These are phyloP conservation scores for Anarsia innoxiella DNA, from an alignment of 2,888 invertebrate species.

Conservation along the genomic window DNA sequence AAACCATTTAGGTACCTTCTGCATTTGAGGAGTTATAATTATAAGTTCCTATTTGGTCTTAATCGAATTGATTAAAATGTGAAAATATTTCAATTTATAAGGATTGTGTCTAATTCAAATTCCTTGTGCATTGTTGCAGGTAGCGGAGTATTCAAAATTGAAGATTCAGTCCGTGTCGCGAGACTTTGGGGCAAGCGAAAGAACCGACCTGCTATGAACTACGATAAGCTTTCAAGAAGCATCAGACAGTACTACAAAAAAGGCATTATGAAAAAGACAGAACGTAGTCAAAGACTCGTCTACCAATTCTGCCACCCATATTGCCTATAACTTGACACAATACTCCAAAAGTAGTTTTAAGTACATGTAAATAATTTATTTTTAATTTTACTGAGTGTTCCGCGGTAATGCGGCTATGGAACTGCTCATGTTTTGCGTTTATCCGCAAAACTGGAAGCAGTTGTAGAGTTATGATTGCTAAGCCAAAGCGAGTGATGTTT, in stretches of 20 bases:
- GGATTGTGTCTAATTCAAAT: slow-evolving; percentile 8
- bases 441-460: slow-evolving; percentile 51
- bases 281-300: slow-evolving; percentile 96
- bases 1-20: no score
- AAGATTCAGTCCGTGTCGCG: slow-evolving; percentile 98
- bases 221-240: slow-evolving; percentile 98
- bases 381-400: slow-evolving; percentile 41
- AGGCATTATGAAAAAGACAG: slow-evolving; percentile 99
- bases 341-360: slow-evolving; percentile 29
- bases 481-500: slow-evolving; percentile 31
- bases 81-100: no score
- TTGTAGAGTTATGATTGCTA: slow-evolving; percentile 37
- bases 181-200: slow-evolving; percentile 98
- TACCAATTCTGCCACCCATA: slow-evolving; percentile 99
- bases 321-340: slow-evolving; percentile 84
- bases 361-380: slow-evolving; percentile 44
- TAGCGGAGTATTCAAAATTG: slow-evolving; percentile 98
- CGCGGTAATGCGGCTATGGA: slow-evolving; percentile 69
- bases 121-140: slow-evolving; percentile 44
- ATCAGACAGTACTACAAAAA: slow-evolving; percentile 99
- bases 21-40: no score
- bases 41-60: no score
- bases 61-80: no score
- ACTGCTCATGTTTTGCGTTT: slow-evolving; percentile 52
- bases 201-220: slow-evolving; percentile 99